A percentile compares a stretch with the other conserved stretches of the same genome.
These are phyloP conservation scores for Butorides virescens DNA, from an alignment of 2,113 vertebrate species.

Conservation along the genomic window DNA sequence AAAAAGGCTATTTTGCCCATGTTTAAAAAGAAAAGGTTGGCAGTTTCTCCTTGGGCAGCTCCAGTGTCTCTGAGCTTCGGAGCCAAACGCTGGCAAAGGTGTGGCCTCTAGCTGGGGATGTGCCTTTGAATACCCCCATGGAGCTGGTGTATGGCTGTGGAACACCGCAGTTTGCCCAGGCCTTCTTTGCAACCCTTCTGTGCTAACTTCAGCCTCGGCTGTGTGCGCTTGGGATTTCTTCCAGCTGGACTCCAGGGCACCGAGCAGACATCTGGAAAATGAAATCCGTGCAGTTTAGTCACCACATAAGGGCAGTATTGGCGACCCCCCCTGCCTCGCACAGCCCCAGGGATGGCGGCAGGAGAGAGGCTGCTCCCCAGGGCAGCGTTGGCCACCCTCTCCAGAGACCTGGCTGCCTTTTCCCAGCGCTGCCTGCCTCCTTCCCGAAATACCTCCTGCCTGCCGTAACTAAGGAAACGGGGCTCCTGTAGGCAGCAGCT, in stretches of 20 bases:
- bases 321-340: background rate
- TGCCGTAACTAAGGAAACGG: conserved; percentile 49
- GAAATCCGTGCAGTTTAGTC: background rate
- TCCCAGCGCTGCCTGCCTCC: background rate
- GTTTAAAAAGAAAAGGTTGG: background rate
- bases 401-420: background rate
- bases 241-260: background rate
- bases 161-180: background rate
- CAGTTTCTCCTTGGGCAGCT: background rate
- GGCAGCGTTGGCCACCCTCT: background rate
- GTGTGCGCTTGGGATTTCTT: accelerated
- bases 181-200: background rate
- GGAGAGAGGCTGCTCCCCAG: background rate
- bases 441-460: conserved; percentile 35
- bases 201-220: accelerated
- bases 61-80: background rate
- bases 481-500: background rate
- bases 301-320: accelerated
- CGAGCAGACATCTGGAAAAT: accelerated
- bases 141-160: background rate
- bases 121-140: background rate
- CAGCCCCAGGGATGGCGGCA: background rate
- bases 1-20: background rate
- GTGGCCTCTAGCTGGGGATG: background rate
- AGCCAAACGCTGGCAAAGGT: background rate